Evolutionary conservation across 1,140 invertebrate genomes (phyloP), one percentile per base, ranked within the genome.

Genomic region (Papilio helenus): DNA sequence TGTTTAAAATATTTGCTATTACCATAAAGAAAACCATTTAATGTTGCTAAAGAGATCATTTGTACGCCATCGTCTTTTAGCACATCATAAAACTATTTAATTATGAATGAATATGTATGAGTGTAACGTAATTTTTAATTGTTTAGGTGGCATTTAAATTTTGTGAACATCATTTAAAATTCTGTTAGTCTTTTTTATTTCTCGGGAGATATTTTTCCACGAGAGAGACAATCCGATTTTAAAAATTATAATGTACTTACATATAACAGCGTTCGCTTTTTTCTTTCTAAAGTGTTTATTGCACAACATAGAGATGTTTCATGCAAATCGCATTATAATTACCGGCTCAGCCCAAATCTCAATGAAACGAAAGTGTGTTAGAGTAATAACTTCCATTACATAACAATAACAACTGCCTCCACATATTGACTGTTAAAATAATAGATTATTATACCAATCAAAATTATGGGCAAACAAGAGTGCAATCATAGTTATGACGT

Each of bases 291-390:
- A 65, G 76, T 61, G 49, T 20, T 58, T 42, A 44, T 77, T 77
- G 76, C 76, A 65, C 76, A 77, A 77, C 58, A 58, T 51, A 65
- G 42, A 72, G 29, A 51, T 44, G 79, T 83, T 82, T 77, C 80
- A 73, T 83, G 79, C 83, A 82, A 84, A 87, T 85, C 81, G 81
- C 81, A 77, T 85, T 82, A 83, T 87, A 84, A 87, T 87, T 85
- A 81, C 68, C 55, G 42, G 44, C 26, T 68, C 80, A 82, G 81
- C 72, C 81, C 72, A 49, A 79, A 77, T 82, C 79, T 83, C 72
- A 79, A 82, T 80, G 42, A 72, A 81, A 81, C 79, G 80, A 84
- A 84, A 86, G 83, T 82, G 61, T 76, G 81, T 79, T 65, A 79
- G 58, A 79, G 79, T 79, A 80, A 65, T 42, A 77, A n/a, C 42